A percentile compares a stretch with the other conserved stretches of the same genome.
Evolutionary conservation across 1,140 invertebrate species (phyloP).

Genomic region (Euborellia annulipes): DNA sequence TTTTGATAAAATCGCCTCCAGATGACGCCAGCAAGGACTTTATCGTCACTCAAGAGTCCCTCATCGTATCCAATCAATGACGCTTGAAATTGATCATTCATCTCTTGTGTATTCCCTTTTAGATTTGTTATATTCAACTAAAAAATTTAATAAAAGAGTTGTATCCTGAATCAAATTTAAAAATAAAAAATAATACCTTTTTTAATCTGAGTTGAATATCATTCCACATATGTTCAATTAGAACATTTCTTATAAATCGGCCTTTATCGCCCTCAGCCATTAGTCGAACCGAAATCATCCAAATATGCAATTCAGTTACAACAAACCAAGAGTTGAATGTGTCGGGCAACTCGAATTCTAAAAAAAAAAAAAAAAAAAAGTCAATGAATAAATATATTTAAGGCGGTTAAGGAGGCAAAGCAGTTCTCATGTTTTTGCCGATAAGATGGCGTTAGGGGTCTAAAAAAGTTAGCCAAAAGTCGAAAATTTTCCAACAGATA

Average conservation of each 20-base stretch:
- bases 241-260: constrained; percentile 45
- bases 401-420: too few species aligned
- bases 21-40: constrained; percentile 56
- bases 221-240: constrained; percentile 64
- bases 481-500: too few species aligned
- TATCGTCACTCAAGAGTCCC: constrained; percentile 55
- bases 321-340: constrained; percentile 73
- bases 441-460: too few species aligned
- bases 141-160: neutral
- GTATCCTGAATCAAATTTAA: neutral
- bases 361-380: too few species aligned
- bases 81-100: constrained; percentile 68
- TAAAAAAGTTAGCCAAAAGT: too few species aligned
- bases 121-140: neutral
- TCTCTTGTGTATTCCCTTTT: constrained; percentile 17
- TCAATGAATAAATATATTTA: too few species aligned
- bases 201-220: constrained; percentile 36
- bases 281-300: constrained; percentile 57
- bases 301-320: constrained; percentile 68
- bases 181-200: constrained; percentile 7
- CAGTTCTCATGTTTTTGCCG: too few species aligned
- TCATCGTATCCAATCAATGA: constrained; percentile 73
- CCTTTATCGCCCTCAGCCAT: constrained; percentile 63
- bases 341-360: constrained; percentile 52
- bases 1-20: constrained; percentile 64